These are phyloP conservation scores for Pollenia griseotomentosa DNA, from an alignment of 2,888 invertebrate species.

Conservation along the genomic window DNA sequence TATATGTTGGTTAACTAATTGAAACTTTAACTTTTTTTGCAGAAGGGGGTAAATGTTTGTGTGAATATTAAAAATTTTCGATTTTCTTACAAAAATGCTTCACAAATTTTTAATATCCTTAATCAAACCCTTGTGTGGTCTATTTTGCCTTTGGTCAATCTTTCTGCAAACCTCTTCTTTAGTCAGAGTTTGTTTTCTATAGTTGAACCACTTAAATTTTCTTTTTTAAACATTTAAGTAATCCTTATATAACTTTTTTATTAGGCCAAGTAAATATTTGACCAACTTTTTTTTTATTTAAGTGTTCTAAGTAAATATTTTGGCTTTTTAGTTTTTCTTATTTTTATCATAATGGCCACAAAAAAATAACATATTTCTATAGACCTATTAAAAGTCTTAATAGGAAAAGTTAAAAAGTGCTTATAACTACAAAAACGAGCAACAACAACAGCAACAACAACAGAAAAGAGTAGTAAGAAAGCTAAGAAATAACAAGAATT, in stretches of 20 bases:
- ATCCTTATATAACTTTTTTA: constrained; percentile 9
- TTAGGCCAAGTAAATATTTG: constrained; percentile 42
- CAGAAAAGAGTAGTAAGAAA: constrained; percentile 20
- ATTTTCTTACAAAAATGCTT: too few relatives aligned
- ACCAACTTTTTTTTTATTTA: constrained; percentile 21
- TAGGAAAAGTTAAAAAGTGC: constrained; percentile 72
- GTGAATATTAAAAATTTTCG: too few relatives aligned
- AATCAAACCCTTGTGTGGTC: too few relatives aligned
- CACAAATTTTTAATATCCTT: too few relatives aligned
- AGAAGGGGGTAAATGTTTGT: too few relatives aligned
- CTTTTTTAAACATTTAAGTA: not conserved
- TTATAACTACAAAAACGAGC: constrained; percentile 56
- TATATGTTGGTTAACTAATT: too few relatives aligned
- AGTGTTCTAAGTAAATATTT: constrained; percentile 19
- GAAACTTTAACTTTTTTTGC: too few relatives aligned
- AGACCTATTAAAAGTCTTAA: constrained; percentile 67
- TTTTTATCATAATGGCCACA: not conserved
- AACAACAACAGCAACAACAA: constrained; percentile 39
- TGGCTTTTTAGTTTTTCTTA: constrained; percentile 17
- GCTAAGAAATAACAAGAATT: constrained; percentile 66
- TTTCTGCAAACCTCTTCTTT: too few relatives aligned
- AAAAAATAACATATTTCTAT: constrained; percentile 44
- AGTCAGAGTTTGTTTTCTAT: too few relatives aligned
- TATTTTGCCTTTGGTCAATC: too few relatives aligned
- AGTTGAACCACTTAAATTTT: not conserved